Percentiles rank a stretch among this genome's conserved stretches.
Evolutionary conservation across 2,797 vertebrate species (phyloP).

Genomic region (Micrastur ruficollis): DNA sequence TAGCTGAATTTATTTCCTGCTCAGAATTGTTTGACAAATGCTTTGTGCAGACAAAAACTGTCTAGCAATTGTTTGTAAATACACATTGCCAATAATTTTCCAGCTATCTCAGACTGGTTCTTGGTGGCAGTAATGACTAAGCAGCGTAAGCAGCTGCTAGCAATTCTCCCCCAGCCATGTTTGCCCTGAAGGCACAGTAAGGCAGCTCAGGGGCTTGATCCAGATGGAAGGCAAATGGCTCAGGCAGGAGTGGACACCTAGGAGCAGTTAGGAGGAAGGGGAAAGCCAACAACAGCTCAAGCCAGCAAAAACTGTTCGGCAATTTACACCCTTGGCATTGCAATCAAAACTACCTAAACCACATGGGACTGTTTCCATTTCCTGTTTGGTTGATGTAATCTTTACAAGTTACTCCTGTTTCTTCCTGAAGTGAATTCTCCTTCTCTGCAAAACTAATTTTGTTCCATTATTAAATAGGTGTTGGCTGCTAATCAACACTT

Average conservation of each 20-base stretch:
- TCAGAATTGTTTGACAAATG: neutral
- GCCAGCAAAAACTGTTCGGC: neutral
- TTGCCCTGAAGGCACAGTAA: neutral
- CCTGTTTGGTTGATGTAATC: conserved; percentile 45
- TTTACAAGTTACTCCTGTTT: conserved; percentile 24
- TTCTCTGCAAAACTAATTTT: conserved; percentile 36
- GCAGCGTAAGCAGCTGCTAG: neutral
- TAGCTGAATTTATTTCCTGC: neutral
- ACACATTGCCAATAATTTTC: neutral
- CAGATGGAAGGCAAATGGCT: neutral
- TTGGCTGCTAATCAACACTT: conserved; percentile 16
- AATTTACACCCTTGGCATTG: conserved; percentile 11
- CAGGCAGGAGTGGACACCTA: neutral
- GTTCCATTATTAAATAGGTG: conserved; percentile 29
- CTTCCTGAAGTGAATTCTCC: conserved; percentile 43
- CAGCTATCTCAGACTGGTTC: neutral
- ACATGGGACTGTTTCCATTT: neutral
- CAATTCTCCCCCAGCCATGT: neutral
- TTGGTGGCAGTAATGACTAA: neutral
- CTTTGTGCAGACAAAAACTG: neutral
- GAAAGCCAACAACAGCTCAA: neutral
- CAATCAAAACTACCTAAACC: conserved; percentile 9
- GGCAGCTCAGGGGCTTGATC: neutral
- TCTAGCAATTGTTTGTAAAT: conserved; percentile 15
- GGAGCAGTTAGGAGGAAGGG: neutral